Conservation (phyloP, 2,888 invertebrate genomes). For the Tenodera sinensis region DNA sequence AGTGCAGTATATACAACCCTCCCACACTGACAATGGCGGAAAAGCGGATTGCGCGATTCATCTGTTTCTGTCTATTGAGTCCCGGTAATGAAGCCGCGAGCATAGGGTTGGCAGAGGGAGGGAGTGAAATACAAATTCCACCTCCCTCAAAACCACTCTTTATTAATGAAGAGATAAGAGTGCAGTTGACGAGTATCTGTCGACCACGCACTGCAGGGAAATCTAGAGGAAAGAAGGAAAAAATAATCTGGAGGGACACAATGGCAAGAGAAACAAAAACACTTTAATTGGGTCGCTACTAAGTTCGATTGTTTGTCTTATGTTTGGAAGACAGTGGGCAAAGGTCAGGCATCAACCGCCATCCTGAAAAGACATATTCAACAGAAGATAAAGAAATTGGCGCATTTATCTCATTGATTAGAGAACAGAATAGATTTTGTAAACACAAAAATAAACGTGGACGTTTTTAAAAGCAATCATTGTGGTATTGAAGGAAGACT, state of each 20-base stretch:
- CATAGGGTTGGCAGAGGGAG: neutral
- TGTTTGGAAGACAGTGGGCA: neutral
- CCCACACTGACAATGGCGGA: constrained; percentile 23
- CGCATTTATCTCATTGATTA: neutral
- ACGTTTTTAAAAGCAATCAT: no score
- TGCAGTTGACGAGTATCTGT: constrained; percentile 7
- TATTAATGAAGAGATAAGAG: constrained; percentile 16
- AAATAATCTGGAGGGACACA: neutral
- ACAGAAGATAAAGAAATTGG: neutral
- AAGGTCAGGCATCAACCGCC: neutral
- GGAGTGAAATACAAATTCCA: constrained; percentile 8
- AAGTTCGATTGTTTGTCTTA: neutral
- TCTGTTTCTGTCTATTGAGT: constrained; percentile 25
- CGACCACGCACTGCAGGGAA: neutral
- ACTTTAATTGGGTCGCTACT: neutral
- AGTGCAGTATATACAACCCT: neutral
- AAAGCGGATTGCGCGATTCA: constrained; percentile 29
- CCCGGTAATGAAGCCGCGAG: constrained; percentile 21
- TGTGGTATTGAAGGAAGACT: no score
- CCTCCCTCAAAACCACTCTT: constrained; percentile 4
- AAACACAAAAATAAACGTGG: no score
- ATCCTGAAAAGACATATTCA: neutral
- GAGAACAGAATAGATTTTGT: no score
- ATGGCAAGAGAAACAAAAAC: neutral
- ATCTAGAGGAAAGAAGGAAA: neutral